These are phyloP conservation scores for Tachysurus vachellii DNA, from an alignment of 2,113 vertebrate genomes.

Conservation along the genomic window DNA sequence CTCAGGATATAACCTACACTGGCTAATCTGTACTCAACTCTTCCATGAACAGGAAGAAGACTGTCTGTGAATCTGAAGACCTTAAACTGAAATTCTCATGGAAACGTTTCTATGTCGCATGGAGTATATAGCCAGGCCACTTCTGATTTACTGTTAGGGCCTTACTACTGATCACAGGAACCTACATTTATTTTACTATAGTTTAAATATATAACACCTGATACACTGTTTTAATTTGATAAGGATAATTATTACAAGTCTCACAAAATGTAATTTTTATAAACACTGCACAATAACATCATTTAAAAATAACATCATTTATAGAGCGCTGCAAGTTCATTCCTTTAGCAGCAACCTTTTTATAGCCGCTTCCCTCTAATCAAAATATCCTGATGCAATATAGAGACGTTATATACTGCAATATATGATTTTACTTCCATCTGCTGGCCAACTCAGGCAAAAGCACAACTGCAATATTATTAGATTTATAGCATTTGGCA, in stretches of 20 bases:
- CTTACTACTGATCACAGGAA: not conserved
- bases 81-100: constrained; percentile 6
- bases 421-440: not conserved
- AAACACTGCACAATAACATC: not conserved
- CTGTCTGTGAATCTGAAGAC: constrained; percentile 15
- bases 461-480: not conserved
- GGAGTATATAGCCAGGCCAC: not conserved
- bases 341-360: not conserved
- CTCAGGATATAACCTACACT: not conserved
- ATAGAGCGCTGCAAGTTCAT: not conserved
- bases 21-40: constrained; percentile 1
- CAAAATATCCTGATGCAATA: not conserved
- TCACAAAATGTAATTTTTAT: not conserved
- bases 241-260: not conserved
- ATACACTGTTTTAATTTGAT: not conserved
- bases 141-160: not conserved
- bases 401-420: not conserved
- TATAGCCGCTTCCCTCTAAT: not conserved
- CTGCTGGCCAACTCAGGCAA: not conserved
- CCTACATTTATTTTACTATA: not conserved
- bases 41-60: constrained; percentile 15
- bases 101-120: not conserved
- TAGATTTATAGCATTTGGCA: not conserved
- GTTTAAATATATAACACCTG: not conserved
- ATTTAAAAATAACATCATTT: not conserved